These are phyloP conservation scores for Corythornis vintsioides DNA, from an alignment of 2,113 vertebrate species.

Conservation along the genomic window DNA sequence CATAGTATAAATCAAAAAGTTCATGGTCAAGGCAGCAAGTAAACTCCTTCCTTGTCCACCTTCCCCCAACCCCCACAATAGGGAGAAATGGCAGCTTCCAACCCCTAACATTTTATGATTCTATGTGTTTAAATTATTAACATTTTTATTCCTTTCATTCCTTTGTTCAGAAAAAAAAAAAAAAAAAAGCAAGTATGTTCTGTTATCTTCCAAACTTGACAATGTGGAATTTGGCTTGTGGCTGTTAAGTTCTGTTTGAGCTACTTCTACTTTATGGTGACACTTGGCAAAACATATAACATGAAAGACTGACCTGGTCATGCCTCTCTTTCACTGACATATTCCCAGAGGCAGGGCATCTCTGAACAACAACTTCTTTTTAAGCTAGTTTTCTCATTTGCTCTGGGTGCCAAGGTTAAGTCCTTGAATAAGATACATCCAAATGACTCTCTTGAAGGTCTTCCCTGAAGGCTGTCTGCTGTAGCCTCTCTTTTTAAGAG, in stretches of 20 bases:
- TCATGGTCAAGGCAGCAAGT: too few relatives aligned
- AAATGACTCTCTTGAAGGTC: neutral
- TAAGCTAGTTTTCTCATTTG: neutral
- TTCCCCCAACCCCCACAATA: too few relatives aligned
- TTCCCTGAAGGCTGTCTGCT: neutral
- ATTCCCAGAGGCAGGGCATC: neutral
- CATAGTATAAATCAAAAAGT: too few relatives aligned
- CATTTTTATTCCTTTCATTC: neutral
- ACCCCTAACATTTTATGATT: too few relatives aligned
- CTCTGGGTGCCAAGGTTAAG: neutral
- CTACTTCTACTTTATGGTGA: neutral
- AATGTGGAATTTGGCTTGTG: neutral
- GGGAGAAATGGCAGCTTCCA: too few relatives aligned
- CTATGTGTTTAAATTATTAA: neutral
- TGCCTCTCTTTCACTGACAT: neutral
- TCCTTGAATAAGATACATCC: conserved; percentile 13
- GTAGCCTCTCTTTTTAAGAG: neutral
- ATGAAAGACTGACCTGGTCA: neutral
- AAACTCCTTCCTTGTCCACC: too few relatives aligned
- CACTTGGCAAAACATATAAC: conserved; percentile 13
- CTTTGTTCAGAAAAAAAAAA: neutral
- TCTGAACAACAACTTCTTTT: neutral
- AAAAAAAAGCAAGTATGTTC: neutral
- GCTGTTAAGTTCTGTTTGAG: neutral
- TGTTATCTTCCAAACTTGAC: neutral